Evolutionary conservation across 2,797 vertebrate species (phyloP), one percentile per base, ranked within the genome.

Genomic region (Myoxocephalus aenaeus): DNA sequence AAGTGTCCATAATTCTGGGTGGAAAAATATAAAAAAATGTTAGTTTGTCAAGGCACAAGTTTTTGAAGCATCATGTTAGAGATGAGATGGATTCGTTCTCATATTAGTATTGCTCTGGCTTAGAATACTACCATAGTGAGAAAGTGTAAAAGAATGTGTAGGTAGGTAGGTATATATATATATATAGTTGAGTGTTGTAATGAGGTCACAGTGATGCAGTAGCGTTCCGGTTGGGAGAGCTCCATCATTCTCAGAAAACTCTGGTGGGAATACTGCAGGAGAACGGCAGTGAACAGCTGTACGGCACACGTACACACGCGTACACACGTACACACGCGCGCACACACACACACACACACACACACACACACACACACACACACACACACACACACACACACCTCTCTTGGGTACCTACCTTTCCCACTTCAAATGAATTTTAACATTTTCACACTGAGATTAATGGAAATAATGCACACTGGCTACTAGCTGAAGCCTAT

Each of bases 201-300:
- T 86, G 79, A 92, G 91, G 90, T 92, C 91, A 92, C 38, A 44
- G 79, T 89, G 86, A 91, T 83, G 83, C 80, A 82, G 82, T 53
- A 34, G 68, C 20, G 70, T 87, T 91, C 75, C 51, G 25, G 86
- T 73, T 86, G 70, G 85, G 80, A 87, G 82, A 84, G 75, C 82
- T 86, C 83, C 80, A 91, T 92, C 89, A 84, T 85, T 82, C 71
- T 80, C 70, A 48, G 82, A 82, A 85, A 72, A 66, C 61, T 88
- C 85, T 85, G 86, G 75, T 50, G 81, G 90, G 92, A 91, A 90
- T 90, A 83, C 59, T 77, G 75, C 62, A 9, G 67, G 53, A 88
- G 63, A 82, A 77, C 38, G 12, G 70, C 66, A 32, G 77, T 62
- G 71, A 88, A 87, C 87, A 90, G 85, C 87, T 90, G 85, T 81